Base-by-base conservation (phyloP, 1,140 invertebrate genomes). In the Dendrolimus kikuchii region DNA sequence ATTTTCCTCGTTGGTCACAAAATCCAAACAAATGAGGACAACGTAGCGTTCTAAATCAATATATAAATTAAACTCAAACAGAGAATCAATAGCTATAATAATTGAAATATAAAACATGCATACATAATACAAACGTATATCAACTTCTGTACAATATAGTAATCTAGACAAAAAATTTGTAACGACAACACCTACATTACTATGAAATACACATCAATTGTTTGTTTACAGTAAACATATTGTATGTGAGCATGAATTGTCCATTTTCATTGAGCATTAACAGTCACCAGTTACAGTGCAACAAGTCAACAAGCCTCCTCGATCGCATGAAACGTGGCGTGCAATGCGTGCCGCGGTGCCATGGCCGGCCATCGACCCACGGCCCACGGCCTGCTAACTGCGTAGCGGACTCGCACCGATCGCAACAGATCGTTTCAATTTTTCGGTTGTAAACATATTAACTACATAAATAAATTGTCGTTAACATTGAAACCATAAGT, bases 301-400 rank as follows among this genome's bases (percentile, higher is more conserved):
- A 55, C 57, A 57, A 50, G 52, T 63, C 61, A 66, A 23, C 23
- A 23, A 23, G 23, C 23, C 23, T 23, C 3, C 23, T 69, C 63
- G 59, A 64, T 62, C 67, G 62, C 59, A 56, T 64, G 23, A 23
- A 62, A 55, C 53, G 62, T 57, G 51, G 55, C 55, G 61, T 47
- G 56, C 49, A 51, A 46, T 58, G 61, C 67, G 59, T 60, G 60
- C 8, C 8, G 60, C 56, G 62, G 63, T 66, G 74, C 64, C 73
- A 70, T 60, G 73, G 71, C 56, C 76, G 77, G 79, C 71, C 77
- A 59, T 66, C 68, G 75, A 80, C 71, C 71, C 59, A 23, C 23
- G 23, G 23, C 60, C 38, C 49, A 37, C 57, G 42, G 23, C 10
- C 51, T 51, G 5, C 7, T 38, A 23, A 44, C 50, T 37, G 9